Evolutionary conservation across 2,113 vertebrate genomes (phyloP).

Genomic region (Diadophis punctatus): DNA sequence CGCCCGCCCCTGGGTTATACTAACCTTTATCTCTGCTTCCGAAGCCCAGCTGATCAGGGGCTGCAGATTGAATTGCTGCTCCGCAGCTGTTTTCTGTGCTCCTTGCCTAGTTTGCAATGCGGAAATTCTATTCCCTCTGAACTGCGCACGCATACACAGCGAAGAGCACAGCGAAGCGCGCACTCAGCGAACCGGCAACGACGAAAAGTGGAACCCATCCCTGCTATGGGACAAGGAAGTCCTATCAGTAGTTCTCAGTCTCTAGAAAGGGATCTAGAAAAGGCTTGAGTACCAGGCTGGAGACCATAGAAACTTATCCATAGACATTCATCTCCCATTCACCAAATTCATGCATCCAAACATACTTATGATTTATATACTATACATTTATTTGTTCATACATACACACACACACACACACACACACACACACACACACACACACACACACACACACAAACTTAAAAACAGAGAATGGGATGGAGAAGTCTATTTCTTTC

Average conservation of each 20-base stretch:
- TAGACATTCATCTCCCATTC: not conserved
- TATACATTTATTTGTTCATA: not conserved
- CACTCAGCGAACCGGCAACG: too few species aligned
- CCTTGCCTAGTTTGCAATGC: too few species aligned
- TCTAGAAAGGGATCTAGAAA: not conserved
- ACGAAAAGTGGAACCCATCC: too few species aligned
- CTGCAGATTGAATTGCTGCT: too few species aligned
- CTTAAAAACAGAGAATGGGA: not conserved
- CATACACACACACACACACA: not conserved
- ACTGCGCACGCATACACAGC: too few species aligned
- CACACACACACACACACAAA: not conserved
- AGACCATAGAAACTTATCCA: not conserved
- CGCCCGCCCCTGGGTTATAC: too few species aligned
- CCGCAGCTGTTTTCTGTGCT: too few species aligned
- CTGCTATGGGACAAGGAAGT: not conserved
- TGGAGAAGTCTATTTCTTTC: not conserved
- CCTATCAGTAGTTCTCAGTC: not conserved
- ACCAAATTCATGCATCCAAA: not conserved
- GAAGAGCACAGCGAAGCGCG: too few species aligned
- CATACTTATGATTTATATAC: not conserved
- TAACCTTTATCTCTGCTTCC: too few species aligned
- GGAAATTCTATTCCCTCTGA: too few species aligned
- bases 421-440: not conserved
- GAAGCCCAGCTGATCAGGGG: too few species aligned
- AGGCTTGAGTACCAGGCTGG: not conserved